Evolutionary conservation across 2,113 vertebrate genomes (phyloP), one percentile per base, ranked within the genome.

Genomic region (Cephalopterus ornatus): DNA sequence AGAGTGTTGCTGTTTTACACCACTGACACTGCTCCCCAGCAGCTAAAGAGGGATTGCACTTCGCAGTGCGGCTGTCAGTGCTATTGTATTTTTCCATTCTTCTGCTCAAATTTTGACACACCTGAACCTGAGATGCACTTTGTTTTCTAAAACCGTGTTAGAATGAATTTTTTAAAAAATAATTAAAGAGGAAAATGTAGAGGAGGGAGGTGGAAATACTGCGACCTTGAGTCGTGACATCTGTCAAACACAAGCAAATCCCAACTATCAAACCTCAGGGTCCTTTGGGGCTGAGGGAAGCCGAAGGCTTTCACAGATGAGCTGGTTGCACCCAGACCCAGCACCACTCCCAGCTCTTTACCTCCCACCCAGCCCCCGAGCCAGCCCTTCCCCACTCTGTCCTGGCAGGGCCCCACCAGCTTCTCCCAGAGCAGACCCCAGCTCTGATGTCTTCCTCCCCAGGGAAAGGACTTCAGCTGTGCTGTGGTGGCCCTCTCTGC

Each of bases 81-180:
- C 26, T 44, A 37, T 28, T 77, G 33, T 24, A 47, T 42, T 78
- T 78, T 58, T 70, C 62, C 33, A 35, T 78, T 92, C 44, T 27
- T 72, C 26, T 52, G 42, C 35, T 37, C 76, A 27, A 59, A 32
- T 79, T 73, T 49, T 52, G 41, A 53, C 28, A 41, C 5, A 7
- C 6, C 0, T 0, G 58, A 39, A 52, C 7, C 6, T 0, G 1
- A 61, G 8, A 68, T 55, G 18, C 0, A 1, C n/a, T 84, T 66
- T 30, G 9, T n/a, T 62, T 50, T 77, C 46, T 39, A 30, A 62
- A 89, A 92, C 27, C 39, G 35, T 44, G 39, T 8, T 44, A 58
- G 26, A 32, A 44, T 22, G 17, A 19, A n/a, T 42, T 22, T 30
- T 63, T 39, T n/a, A 41, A n/a, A 8, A 52, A 65, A 14, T 28